These are phyloP conservation scores for Tupaia chinensis DNA, from an alignment of 2,113 vertebrate species.

Conservation along the genomic window DNA sequence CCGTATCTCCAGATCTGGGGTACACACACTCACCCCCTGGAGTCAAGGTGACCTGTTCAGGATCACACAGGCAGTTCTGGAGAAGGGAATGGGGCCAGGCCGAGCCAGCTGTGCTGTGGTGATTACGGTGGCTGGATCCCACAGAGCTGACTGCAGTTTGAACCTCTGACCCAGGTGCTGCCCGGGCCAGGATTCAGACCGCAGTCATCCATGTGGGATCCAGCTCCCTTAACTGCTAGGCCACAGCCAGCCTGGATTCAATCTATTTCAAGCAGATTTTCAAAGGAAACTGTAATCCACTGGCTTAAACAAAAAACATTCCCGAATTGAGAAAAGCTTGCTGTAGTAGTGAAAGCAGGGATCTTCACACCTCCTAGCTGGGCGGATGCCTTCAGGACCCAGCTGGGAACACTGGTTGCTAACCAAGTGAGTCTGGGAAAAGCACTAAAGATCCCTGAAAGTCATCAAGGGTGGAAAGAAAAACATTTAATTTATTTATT, in stretches of 20 bases:
- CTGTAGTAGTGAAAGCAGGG: constrained; percentile 28
- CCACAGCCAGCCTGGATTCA: not conserved
- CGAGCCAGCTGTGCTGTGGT: too few relatives aligned
- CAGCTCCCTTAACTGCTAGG: too few relatives aligned
- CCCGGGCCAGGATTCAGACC: too few relatives aligned
- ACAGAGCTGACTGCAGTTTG: too few relatives aligned
- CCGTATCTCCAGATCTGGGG: too few relatives aligned
- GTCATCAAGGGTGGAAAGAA: not conserved
- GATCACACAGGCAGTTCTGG: too few relatives aligned
- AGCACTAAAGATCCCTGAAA: not conserved
- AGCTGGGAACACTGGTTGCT: not conserved
- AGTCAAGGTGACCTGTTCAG: too few relatives aligned
- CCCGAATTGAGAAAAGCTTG: not conserved
- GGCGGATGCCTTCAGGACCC: not conserved
- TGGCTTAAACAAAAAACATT: not conserved
- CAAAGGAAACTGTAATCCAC: not conserved
- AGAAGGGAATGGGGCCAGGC: too few relatives aligned
- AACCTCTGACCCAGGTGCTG: too few relatives aligned
- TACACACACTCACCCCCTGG: too few relatives aligned
- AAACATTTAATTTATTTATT: not conserved
- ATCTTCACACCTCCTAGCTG: rapidly evolving
- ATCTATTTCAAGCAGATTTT: not conserved
- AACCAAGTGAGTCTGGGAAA: not conserved
- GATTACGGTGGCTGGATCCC: too few relatives aligned
- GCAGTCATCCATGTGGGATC: too few relatives aligned